These are phyloP conservation scores for Apis mellifera DNA, from an alignment of 1,140 invertebrate genomes.

Conservation along the genomic window Amel_HAv3.1 CM009938.2:8670501-8671000, in stretches of 20 bases:
- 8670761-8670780: neutral
- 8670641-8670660: neutral
- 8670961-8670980: neutral
- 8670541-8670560: too few relatives aligned
- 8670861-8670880: neutral
- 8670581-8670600: neutral
- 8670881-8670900: conserved; percentile 28
- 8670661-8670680: too few relatives aligned
- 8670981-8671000: neutral
- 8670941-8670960: neutral
- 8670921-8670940: neutral
- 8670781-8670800: too few relatives aligned
- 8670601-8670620: neutral
- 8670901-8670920: conserved; percentile 26
- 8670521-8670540: too few relatives aligned
- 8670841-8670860: conserved; percentile 28
- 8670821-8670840: conserved; percentile 30
- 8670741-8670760: neutral
- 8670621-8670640: neutral
- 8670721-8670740: neutral
- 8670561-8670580: too few relatives aligned
- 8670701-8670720: neutral
- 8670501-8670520: too few relatives aligned
- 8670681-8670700: neutral
- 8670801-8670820: neutral